Conservation (phyloP, 2,888 invertebrate species). For the Nomada ruficornis region DNA sequence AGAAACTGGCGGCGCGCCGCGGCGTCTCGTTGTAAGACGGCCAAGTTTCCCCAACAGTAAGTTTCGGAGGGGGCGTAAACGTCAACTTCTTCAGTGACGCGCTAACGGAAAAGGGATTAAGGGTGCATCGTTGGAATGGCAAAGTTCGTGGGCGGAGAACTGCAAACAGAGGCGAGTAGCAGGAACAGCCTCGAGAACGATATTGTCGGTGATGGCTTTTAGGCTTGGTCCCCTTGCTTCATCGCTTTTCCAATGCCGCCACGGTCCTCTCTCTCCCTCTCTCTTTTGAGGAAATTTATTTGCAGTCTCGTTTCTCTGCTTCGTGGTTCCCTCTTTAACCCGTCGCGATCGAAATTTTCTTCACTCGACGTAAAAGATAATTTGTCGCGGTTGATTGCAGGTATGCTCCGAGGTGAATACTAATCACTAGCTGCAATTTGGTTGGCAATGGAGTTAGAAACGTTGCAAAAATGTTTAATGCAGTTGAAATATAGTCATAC, state of each 20-base stretch:
- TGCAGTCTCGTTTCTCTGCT: neutral
- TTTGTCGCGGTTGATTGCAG: too few relatives aligned
- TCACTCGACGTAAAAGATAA: too few relatives aligned
- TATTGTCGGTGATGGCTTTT: constrained; percentile 62
- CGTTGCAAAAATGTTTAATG: too few relatives aligned
- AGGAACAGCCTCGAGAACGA: constrained; percentile 44
- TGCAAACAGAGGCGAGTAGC: constrained; percentile 44
- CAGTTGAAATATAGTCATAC: too few relatives aligned
- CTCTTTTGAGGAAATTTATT: constrained; percentile 11
- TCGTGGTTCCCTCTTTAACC: neutral
- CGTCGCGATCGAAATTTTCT: too few relatives aligned
- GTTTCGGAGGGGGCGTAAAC: constrained; percentile 44
- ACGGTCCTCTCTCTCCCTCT: neutral
- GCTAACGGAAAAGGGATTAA: constrained; percentile 66
- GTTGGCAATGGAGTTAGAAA: too few relatives aligned
- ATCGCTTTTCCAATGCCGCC: constrained; percentile 45
- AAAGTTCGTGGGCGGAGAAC: constrained; percentile 61
- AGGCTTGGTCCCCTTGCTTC: constrained; percentile 61
- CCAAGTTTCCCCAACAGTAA: constrained; percentile 34
- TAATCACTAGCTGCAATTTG: too few relatives aligned
- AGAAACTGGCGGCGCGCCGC: neutral
- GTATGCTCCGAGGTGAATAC: too few relatives aligned
- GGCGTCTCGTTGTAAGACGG: neutral
- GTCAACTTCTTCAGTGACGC: constrained; percentile 59
- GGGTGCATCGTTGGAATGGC: constrained; percentile 64